Evolutionary conservation across 2,113 vertebrate species (phyloP), one percentile per base, ranked within the genome.

Genomic region (Scomber colias): DNA sequence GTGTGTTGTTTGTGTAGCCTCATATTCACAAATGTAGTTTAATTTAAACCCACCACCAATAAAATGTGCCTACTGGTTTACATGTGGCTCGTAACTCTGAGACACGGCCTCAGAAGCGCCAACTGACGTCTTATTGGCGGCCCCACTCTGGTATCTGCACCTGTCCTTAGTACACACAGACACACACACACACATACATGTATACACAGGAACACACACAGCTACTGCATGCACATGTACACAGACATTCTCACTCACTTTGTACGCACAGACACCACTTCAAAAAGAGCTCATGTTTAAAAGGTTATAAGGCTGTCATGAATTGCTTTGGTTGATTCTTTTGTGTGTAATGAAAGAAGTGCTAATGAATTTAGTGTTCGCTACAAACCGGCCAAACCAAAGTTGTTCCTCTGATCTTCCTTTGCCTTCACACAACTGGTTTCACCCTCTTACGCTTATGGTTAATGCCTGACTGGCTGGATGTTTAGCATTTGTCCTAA

Each of bases 11-110:
- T 90, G 71, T 76, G 73, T 75, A 79, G 76, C 79, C 85, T 90
- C 73, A 83, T 91, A 93, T 90, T 87, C 82, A 87, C 89, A 91
- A 91, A 94, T 91, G 87, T 86, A 87, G 81, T 93, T 85, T 92
- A 86, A 92, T 93, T 93, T 90, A 83, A 90, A 89, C 81, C 86
- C 86, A 79, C 86, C 75, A 13, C 91, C 87, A 89, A 91, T 93
- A 92, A 92, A 93, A 92, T 75, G 79, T 49, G 68, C 77, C 86
- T 80, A 82, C 81, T 90, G 89, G 86, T 86, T 91, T 86, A 88
- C 84, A 88, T 72, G 82, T 31, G 4, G 79, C 90, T 93, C 76
- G 86, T 91, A 93, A 92, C 84, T 87, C 46, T 2, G 14, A 82
- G 72, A 89, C 73, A 60, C 66, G 3, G 77, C 85, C 77, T 91